These are phyloP conservation scores for Cecidostiba fungosa DNA, from an alignment of 2,888 invertebrate species.

Conservation along the genomic window DNA sequence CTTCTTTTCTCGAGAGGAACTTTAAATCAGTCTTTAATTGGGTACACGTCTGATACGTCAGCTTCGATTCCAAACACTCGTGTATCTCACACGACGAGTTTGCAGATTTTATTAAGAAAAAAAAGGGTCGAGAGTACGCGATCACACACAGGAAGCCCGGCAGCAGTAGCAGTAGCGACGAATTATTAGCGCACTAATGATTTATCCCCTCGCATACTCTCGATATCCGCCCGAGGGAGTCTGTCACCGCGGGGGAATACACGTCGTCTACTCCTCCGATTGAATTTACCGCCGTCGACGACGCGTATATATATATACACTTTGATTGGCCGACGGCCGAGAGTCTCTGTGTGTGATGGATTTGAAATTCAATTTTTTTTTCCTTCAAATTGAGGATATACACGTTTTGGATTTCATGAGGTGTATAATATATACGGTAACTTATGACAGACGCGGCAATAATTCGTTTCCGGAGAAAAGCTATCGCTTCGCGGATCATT, in stretches of 20 bases:
- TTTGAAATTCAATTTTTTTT: constrained; percentile 34
- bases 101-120: neutral
- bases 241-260: constrained; percentile 22
- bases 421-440: too few species aligned
- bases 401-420: too few species aligned
- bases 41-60: neutral
- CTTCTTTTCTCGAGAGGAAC: neutral
- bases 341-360: neutral
- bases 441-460: neutral
- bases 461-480: neutral
- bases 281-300: neutral
- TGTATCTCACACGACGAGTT: neutral
- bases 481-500: neutral
- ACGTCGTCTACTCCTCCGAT: neutral
- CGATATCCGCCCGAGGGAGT: constrained; percentile 53
- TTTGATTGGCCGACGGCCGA: constrained; percentile 2
- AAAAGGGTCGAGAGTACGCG: neutral
- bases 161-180: constrained; percentile 54
- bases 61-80: neutral
- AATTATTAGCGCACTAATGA: constrained; percentile 56
- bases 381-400: neutral
- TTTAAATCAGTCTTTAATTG: neutral
- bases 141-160: constrained; percentile 14
- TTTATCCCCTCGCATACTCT: constrained; percentile 28
- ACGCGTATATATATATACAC: neutral